A percentile compares a stretch with the other conserved stretches of the same genome.
phyloP scores from a whole-genome alignment of 2,797 vertebrate genomes.

The Mormyrops boulengeri region DNA sequence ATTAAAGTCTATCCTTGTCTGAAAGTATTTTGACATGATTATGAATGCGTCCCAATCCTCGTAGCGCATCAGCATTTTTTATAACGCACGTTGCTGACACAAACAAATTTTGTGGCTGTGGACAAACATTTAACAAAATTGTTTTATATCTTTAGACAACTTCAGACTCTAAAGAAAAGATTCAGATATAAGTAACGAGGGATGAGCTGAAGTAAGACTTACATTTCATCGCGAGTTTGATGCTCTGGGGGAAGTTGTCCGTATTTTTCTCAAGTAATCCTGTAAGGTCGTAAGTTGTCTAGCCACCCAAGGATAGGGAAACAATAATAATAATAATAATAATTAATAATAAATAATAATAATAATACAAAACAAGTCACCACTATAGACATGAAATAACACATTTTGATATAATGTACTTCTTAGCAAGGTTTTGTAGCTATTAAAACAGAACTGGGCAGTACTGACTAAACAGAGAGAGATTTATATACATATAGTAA shows the following conservation, averaged over 20 bases:
- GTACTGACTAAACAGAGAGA: background rate
- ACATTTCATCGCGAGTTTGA: conserved; percentile 91
- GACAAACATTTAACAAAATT: background rate
- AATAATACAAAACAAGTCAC: background rate
- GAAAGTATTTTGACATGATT: background rate
- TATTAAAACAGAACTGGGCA: background rate
- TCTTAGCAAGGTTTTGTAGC: background rate
- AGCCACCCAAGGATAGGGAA: conserved; percentile 33
- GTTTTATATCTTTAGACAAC: background rate
- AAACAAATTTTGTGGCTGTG: background rate
- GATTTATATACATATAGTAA: background rate
- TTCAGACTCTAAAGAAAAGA: background rate
- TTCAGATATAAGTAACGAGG: background rate
- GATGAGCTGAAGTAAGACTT: conserved; percentile 51
- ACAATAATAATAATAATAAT: background rate
- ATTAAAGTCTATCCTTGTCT: background rate
- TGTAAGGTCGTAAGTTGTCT: conserved; percentile 85
- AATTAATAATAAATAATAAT: too few species aligned
- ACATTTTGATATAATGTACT: background rate
- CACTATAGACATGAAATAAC: background rate
- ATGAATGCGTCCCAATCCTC: background rate
- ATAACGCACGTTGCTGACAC: background rate
- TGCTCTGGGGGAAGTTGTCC: conserved; percentile 85
- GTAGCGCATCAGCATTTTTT: background rate
- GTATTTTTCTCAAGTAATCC: conserved; percentile 85